These are phyloP conservation scores for Phalacrocorax brasilianus DNA, from an alignment of 2,113 vertebrate genomes.

Conservation along the genomic window DNA sequence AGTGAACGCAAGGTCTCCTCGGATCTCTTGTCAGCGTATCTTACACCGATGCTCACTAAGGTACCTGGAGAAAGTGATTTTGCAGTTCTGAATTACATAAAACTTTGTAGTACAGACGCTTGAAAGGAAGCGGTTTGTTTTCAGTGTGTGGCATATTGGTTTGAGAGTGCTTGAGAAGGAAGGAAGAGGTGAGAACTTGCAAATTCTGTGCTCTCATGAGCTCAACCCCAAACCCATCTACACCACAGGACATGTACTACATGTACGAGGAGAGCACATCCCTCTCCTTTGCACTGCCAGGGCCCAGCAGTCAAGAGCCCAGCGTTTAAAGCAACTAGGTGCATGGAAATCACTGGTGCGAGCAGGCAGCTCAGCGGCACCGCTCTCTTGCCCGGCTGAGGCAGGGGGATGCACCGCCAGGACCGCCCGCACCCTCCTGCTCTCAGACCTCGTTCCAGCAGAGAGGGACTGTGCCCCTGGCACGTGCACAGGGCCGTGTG, in stretches of 20 bases:
- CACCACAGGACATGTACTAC: background rate
- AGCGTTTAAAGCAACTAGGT: background rate
- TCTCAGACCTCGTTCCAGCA: background rate
- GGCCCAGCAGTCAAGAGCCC: background rate
- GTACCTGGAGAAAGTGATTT: background rate
- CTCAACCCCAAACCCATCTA: background rate
- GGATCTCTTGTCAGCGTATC: background rate
- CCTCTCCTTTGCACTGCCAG: background rate
- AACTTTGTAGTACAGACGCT: background rate
- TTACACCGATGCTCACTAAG: background rate
- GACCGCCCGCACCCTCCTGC: background rate
- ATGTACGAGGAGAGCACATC: background rate
- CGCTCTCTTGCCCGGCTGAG: rapidly evolving
- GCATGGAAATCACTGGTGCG: background rate
- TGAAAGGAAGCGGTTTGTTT: slow-evolving; percentile 9
- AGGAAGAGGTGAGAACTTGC: slow-evolving; percentile 41
- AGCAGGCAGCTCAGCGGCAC: background rate
- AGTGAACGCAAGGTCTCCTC: background rate
- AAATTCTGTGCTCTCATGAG: background rate
- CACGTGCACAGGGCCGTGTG: background rate
- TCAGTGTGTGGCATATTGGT: background rate
- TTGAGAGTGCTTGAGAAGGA: background rate
- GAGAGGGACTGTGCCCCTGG: background rate
- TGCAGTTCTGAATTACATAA: background rate
- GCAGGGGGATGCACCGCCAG: background rate